Evolutionary conservation across 2,797 vertebrate species (phyloP), one percentile per base, ranked within the genome.

Genomic region (Rallus crepitans): DNA sequence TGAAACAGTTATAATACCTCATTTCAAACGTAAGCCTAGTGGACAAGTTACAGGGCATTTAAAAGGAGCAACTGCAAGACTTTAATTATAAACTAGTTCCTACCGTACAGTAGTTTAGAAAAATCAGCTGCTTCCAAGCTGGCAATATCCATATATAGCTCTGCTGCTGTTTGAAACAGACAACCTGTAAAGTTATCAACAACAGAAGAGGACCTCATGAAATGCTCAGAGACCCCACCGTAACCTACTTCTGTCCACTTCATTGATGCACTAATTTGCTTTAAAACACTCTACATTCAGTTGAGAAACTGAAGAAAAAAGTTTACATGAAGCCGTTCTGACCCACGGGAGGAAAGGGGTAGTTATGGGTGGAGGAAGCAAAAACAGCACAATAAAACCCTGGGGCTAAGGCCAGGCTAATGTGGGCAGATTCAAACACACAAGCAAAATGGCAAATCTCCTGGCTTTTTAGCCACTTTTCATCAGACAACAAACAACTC

Each of bases 121-220:
- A 94, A 94, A 94, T 90, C 96, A 93, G 94, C 94, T 2, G 72
- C 90, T 95, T 97, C 96, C 95, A 97, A 96, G 93, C 82, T 95
- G 88, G 95, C 86, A 95, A 92, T 94, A 95, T 95, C 92, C 93
- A 94, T 94, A 95, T 90, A 91, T 92, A 96, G 87, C 82, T 96
- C 95, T 91, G 92, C 96, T 97, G 96, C 94, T 96, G 93, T 95
- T 96, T 97, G 93, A 97, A 97, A 96, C 94, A 97, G 97, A 96
- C 94, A 97, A 97, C 95, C 97, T 96, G 95, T 96, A 97, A 97
- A 97, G 94, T 96, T 96, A 97, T 89, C 96, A 96, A 96, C 94
- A 97, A 97, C 95, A 97, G 96, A 97, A 96, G 97, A 97, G 90
- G 96, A 97, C 96, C 97, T 97, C 97, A 97, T 96, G 96, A 97